Percentiles rank a stretch among this genome's conserved stretches.
Evolutionary conservation across 2,888 invertebrate species (phyloP).

Genomic region (Coenonympha glycerion): DNA sequence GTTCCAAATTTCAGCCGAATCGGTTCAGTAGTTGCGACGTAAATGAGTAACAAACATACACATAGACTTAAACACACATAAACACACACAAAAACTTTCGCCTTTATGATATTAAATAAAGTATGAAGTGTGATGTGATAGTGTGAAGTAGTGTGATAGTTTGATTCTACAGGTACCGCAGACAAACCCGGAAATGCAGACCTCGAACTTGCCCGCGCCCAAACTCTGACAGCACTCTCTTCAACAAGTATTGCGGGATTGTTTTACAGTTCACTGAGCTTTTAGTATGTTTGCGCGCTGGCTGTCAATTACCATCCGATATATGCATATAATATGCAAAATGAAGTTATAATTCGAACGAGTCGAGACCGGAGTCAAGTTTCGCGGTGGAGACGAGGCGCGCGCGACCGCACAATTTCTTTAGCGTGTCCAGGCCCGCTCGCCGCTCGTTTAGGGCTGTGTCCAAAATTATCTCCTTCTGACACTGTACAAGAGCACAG

Average conservation of each 20-base stretch:
- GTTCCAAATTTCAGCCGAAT: too few relatives aligned
- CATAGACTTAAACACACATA: too few relatives aligned
- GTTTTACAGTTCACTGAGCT: conserved; percentile 1
- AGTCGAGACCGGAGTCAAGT: conserved; percentile 42
- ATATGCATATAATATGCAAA: conserved; percentile 15
- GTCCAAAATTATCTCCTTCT: too few relatives aligned
- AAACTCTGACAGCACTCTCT: background rate
- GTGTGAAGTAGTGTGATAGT: too few relatives aligned
- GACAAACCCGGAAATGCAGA: too few relatives aligned
- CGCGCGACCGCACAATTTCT: conserved; percentile 64
- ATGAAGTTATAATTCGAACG: conserved; percentile 23
- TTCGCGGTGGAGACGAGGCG: conserved; percentile 56
- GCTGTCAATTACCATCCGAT: conserved; percentile 12
- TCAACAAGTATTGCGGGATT: background rate
- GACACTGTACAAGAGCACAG: too few relatives aligned
- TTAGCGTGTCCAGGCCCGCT: conserved; percentile 23
- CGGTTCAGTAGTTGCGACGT: too few relatives aligned
- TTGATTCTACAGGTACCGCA: too few relatives aligned
- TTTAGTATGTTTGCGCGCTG: conserved; percentile 18
- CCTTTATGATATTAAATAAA: too few relatives aligned
- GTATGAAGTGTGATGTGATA: too few relatives aligned
- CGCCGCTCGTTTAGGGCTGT: conserved; percentile 7
- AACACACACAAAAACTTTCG: too few relatives aligned
- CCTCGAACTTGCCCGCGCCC: background rate
- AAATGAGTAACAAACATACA: too few relatives aligned